These are phyloP conservation scores for Siphonodentalium dalli DNA, from an alignment of 2,888 invertebrate species.

Conservation along the genomic window DNA sequence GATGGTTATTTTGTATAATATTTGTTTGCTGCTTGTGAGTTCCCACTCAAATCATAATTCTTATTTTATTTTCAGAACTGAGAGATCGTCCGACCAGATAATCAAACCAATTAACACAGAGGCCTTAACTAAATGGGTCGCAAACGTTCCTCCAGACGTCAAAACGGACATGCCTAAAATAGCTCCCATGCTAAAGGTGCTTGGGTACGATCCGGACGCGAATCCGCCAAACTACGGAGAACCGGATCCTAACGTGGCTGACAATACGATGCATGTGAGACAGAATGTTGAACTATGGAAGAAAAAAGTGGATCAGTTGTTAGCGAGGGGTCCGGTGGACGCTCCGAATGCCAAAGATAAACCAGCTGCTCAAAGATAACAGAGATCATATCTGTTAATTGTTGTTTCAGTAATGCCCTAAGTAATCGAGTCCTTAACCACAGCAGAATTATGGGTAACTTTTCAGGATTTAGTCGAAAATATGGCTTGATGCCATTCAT, in stretches of 20 bases:
- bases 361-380: too few species aligned
- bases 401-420: too few species aligned
- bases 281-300: conserved; percentile 62
- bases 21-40: too few species aligned
- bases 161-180: conserved; percentile 89
- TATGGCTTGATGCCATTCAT: too few species aligned
- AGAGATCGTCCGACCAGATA: conserved; percentile 97
- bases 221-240: conserved; percentile 95
- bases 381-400: too few species aligned
- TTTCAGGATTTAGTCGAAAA: too few species aligned
- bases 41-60: too few species aligned
- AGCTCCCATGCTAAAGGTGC: conserved; percentile 90
- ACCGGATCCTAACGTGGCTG: conserved; percentile 72
- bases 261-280: conserved; percentile 65
- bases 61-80: conserved; percentile 76
- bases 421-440: too few species aligned
- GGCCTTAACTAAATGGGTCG: conserved; percentile 75
- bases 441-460: too few species aligned
- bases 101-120: conserved; percentile 97
- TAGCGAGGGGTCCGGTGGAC: too few species aligned
- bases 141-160: conserved; percentile 77
- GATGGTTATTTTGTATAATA: too few species aligned
- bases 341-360: too few species aligned
- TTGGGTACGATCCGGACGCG: conserved; percentile 91
- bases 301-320: conserved; percentile 42